Evolutionary conservation across 92 coral and sea anemone species (phyloP).

Genomic region (Umimayanthus chanpuru): DNA sequence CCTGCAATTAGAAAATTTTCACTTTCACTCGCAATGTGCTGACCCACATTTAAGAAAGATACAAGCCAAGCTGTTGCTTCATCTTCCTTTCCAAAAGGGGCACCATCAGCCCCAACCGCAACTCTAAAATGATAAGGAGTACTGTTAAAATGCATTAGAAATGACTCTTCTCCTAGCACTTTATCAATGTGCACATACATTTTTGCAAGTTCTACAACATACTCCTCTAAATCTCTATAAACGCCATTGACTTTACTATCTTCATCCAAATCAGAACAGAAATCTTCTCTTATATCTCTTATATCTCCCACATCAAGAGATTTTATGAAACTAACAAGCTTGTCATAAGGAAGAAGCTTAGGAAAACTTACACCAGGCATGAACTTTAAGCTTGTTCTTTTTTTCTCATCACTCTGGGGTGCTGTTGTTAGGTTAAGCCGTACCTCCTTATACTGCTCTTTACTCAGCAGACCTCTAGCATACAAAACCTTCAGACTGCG

Average conservation of each 20-base stretch:
- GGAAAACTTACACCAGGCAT: slow-evolving; percentile 44
- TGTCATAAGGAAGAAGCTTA: slow-evolving; percentile 64
- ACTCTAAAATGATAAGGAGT: slow-evolving; percentile 49
- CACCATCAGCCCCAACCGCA: slow-evolving; percentile 42
- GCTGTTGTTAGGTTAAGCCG: not conserved
- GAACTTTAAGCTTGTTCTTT: slow-evolving; percentile 31
- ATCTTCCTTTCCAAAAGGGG: slow-evolving; percentile 42
- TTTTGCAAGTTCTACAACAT: slow-evolving; percentile 54
- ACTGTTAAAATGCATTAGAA: slow-evolving; percentile 41
- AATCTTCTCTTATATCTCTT: slow-evolving; percentile 14
- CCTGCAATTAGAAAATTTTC: slow-evolving; percentile 68
- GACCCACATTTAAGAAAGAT: slow-evolving; percentile 48
- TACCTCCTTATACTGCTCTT: slow-evolving; percentile 37
- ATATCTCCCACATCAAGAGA: slow-evolving; percentile 46
- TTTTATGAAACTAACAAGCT: slow-evolving; percentile 55
- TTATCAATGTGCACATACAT: slow-evolving; percentile 53
- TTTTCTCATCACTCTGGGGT: slow-evolving; percentile 16
- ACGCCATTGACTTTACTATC: slow-evolving; percentile 58
- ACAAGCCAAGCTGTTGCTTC: slow-evolving; percentile 38
- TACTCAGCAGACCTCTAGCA: slow-evolving; percentile 46
- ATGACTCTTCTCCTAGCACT: slow-evolving; percentile 42
- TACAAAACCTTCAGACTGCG: slow-evolving; percentile 47
- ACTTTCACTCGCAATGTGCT: slow-evolving; percentile 41
- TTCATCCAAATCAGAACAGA: slow-evolving; percentile 46
- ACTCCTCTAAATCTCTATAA: slow-evolving; percentile 54